Base-by-base conservation (phyloP, 1,140 invertebrate genomes). In the Phymorhynchus buccinoides region DNA sequence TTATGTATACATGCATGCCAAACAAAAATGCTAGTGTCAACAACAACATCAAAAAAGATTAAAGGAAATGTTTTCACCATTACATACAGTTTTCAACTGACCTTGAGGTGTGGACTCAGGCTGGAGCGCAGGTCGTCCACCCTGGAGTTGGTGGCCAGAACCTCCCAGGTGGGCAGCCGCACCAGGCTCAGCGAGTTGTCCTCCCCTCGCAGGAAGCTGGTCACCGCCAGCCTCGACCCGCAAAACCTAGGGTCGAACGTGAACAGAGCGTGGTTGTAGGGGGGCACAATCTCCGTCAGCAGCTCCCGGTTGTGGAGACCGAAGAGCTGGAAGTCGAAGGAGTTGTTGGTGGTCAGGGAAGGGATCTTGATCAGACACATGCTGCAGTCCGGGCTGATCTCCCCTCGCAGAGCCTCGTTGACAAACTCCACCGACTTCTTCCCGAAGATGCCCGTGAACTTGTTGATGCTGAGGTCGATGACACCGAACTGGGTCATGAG, bases 401-500 rank as follows among this genome's bases (percentile, higher is more conserved):
- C 90, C n/a, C 92, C 93, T 35, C 90, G 77, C n/a, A 93, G 84
- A 30, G 90, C 91, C 84, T 92, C 91, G 86, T 93, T 93, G 62
- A 91, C 88, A 88, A 92, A 93, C 85, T 92, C 91, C 39, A 91
- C 89, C 39, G 86, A 86, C 84, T 93, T 91, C 80, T 92, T 91
- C 39, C 92, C 93, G 80, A 93, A 93, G 39, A 93, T 90, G 22
- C 93, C 93, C 4, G 93, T 79, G 84, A 93, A 93, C 85, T 93
- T 93, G 80, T 93, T 92, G 77, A 85, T 87, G 37, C 88, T 86
- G 35, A 93, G 56, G 77, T 79, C 77, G 39, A 93, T 91, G 27
- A 92, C 86, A 6, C 92, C 92, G 88, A 93, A 93, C 88, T 92
- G 92, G 0, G 93, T 93, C 88, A 90, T 92, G 87, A 92, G 90